A percentile compares a stretch with the other conserved stretches of the same genome.
Evolutionary conservation across 2,888 invertebrate genomes (phyloP).

Genomic region (Charanyca ferruginea): DNA sequence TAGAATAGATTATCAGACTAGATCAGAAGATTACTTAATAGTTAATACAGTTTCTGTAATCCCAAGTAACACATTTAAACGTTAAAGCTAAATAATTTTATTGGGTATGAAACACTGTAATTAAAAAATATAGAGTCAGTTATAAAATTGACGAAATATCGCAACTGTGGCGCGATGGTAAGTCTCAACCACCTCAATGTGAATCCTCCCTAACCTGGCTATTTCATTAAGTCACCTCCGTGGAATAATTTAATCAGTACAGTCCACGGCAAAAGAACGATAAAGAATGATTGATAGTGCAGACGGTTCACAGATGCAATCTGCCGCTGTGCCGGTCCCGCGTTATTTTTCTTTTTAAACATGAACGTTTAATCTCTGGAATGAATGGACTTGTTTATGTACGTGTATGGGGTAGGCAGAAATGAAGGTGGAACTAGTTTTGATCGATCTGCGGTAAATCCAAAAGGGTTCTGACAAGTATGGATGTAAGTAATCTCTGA

Average conservation of each 20-base stretch:
- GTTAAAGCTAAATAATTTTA: no score
- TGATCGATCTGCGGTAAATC: constrained; percentile 58
- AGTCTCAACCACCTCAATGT: constrained; percentile 54
- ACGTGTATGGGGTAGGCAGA: constrained; percentile 58
- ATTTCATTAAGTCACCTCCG: constrained; percentile 87
- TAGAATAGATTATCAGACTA: no score
- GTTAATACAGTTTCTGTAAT: no score
- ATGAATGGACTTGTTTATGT: constrained; percentile 68
- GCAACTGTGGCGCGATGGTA: no score
- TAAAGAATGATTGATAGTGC: constrained; percentile 88
- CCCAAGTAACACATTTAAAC: no score
- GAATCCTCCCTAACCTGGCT: constrained; percentile 73
- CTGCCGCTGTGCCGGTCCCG: constrained; percentile 66
- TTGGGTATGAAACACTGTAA: no score
- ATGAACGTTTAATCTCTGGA: constrained; percentile 66
- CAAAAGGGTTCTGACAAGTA: constrained; percentile 53
- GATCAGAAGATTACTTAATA: no score
- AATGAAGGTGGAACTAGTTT: constrained; percentile 57
- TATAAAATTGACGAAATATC: no score
- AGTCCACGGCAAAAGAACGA: constrained; percentile 86
- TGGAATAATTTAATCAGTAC: constrained; percentile 89
- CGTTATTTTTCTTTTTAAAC: constrained; percentile 68
- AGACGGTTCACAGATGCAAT: constrained; percentile 77
- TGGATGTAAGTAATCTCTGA: constrained; percentile 48
- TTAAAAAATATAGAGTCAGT: no score